These are phyloP conservation scores for Yponomeuta plumbellus DNA, from an alignment of 2,888 invertebrate species.

Conservation along the genomic window DNA sequence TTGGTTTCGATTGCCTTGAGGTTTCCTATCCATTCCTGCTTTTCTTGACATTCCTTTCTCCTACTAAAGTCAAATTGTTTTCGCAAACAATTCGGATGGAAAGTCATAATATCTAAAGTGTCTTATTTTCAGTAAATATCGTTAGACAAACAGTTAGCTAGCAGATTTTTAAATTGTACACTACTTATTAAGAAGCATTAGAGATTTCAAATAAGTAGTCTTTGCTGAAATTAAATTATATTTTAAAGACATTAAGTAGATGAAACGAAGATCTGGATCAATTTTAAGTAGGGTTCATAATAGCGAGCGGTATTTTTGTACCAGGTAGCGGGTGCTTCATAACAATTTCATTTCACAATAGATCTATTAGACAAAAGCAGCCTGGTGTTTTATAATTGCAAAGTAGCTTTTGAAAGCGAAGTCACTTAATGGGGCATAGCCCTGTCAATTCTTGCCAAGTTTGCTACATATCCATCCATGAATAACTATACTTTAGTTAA, in stretches of 20 bases:
- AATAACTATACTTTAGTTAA: conserved; percentile 38
- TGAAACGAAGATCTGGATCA: conserved; percentile 46
- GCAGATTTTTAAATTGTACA: conserved; percentile 69
- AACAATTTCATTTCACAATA: conserved; percentile 55
- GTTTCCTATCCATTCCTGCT: conserved; percentile 52
- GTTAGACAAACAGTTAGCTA: conserved; percentile 69
- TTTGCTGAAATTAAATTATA: conserved; percentile 45
- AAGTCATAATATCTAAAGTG: conserved; percentile 70
- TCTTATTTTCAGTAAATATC: conserved; percentile 72
- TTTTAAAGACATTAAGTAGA: conserved; percentile 43
- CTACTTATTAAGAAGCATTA: conserved; percentile 44
- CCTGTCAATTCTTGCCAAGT: conserved; percentile 55
- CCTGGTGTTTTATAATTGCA: conserved; percentile 61
- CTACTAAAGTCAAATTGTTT: conserved; percentile 42
- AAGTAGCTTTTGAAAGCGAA: conserved; percentile 56
- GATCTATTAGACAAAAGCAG: conserved; percentile 47
- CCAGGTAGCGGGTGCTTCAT: conserved; percentile 67
- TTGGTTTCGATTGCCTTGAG: conserved; percentile 17
- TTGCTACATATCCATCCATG: conserved; percentile 70
- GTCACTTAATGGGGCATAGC: conserved; percentile 43
- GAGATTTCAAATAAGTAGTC: conserved; percentile 52
- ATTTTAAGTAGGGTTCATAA: conserved; percentile 63
- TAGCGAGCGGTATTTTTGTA: conserved; percentile 64
- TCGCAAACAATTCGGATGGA: conserved; percentile 40
- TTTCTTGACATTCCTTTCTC: conserved; percentile 59